Evolutionary conservation across 2,797 vertebrate genomes (phyloP).

Genomic region (Decapterus maruadsi): DNA sequence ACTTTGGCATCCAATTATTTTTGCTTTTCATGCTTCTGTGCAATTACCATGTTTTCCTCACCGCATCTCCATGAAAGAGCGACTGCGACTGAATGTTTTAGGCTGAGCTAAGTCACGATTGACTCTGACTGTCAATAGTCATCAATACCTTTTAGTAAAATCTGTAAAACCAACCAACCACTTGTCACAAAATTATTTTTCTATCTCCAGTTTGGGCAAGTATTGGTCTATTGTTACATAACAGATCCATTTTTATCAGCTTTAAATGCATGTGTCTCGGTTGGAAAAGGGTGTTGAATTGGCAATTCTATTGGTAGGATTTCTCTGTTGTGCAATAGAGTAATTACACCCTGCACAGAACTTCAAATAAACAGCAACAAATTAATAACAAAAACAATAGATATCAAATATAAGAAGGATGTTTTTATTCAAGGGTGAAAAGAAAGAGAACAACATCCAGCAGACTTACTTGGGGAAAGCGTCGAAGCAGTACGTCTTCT

Average conservation of each 20-base stretch:
- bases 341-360: not conserved
- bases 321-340: not conserved
- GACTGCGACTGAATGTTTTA: not conserved
- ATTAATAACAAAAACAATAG: not conserved
- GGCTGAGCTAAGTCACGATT: too few species aligned
- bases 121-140: too few species aligned
- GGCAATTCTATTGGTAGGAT: not conserved
- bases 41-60: not conserved
- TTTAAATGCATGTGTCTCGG: too few species aligned
- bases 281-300: too few species aligned
- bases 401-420: not conserved
- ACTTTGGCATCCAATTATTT: not conserved
- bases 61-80: not conserved
- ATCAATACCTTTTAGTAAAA: too few species aligned
- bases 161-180: too few species aligned
- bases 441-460: not conserved
- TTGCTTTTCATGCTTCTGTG: not conserved
- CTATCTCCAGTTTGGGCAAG: too few species aligned
- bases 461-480: constrained; percentile 94
- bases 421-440: too few species aligned
- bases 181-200: too few species aligned
- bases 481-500: constrained; percentile 98
- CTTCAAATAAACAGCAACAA: not conserved
- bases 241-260: too few species aligned
- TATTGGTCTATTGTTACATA: too few species aligned